phyloP scores from a whole-genome alignment of 2,797 vertebrate species.

The Paramormyrops hopkinsi region DNA sequence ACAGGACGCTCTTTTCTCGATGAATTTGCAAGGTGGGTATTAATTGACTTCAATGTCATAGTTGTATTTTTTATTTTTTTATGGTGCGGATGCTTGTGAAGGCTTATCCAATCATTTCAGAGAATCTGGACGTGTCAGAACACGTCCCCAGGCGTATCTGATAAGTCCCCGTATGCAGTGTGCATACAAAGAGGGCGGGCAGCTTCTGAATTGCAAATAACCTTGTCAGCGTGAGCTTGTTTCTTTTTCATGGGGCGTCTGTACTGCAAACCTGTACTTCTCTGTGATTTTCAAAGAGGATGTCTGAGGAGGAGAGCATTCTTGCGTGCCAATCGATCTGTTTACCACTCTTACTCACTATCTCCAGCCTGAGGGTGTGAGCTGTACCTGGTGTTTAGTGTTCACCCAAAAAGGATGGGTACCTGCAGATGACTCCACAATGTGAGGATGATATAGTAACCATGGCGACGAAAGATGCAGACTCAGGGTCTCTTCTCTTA shows the following conservation, averaged over 20 bases:
- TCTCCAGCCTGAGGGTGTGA: background rate
- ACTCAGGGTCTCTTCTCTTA: constrained; percentile 28
- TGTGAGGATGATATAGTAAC: constrained; percentile 37
- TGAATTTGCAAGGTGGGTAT: background rate
- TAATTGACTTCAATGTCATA: background rate
- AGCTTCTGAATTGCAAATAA: background rate
- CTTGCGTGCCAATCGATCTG: background rate
- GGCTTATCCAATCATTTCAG: background rate
- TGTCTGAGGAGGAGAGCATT: background rate
- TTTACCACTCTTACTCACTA: background rate
- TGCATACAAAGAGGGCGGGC: background rate
- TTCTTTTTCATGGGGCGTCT: background rate
- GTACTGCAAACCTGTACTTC: background rate
- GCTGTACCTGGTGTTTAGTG: background rate
- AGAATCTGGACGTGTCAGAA: background rate
- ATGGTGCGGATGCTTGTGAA: background rate
- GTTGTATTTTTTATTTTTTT: background rate
- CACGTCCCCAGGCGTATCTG: background rate
- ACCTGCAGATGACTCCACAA: constrained; percentile 8
- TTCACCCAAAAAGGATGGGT: constrained; percentile 27
- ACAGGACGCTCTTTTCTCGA: background rate
- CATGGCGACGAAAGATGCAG: constrained; percentile 35
- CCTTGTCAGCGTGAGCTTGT: background rate
- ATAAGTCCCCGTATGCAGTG: background rate
- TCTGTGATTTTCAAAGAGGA: background rate